Evolutionary conservation across 2,113 vertebrate species (phyloP).

Genomic region (Mobula birostris): DNA sequence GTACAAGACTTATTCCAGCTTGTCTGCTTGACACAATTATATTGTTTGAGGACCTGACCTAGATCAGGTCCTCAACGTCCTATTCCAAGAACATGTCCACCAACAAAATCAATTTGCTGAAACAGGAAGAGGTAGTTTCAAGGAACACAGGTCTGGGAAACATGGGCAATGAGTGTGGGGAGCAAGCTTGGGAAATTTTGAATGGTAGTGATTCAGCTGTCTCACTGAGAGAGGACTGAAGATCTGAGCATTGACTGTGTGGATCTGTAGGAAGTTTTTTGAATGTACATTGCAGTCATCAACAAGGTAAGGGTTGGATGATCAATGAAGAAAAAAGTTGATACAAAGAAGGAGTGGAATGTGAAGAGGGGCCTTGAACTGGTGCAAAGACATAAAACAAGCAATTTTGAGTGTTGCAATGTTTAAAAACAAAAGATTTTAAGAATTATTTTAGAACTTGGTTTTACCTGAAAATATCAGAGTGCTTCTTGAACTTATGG

Average conservation of each 20-base stretch:
- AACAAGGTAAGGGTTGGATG: not conserved
- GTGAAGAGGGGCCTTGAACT: not conserved
- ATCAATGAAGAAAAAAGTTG: not conserved
- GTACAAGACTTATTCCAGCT: too few relatives aligned
- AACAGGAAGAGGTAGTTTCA: too few relatives aligned
- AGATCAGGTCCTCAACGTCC: too few relatives aligned
- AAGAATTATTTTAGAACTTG: not conserved
- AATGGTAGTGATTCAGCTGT: not conserved
- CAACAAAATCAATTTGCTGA: too few relatives aligned
- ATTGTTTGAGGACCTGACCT: too few relatives aligned
- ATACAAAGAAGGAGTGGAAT: not conserved
- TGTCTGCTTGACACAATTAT: too few relatives aligned
- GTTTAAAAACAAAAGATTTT: not conserved
- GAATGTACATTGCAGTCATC: not conserved
- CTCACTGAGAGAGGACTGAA: not conserved
- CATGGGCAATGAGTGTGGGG: too few relatives aligned
- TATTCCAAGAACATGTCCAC: too few relatives aligned
- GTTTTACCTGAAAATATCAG: slow-evolving; percentile 11
- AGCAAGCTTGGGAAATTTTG: too few relatives aligned
- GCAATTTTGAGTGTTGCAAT: not conserved
- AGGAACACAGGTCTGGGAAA: too few relatives aligned
- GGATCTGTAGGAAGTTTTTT: not conserved
- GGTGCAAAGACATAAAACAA: not conserved
- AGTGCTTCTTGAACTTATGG: not conserved
- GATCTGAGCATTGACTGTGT: not conserved